A percentile compares a stretch with the other conserved stretches of the same genome.
Conservation (phyloP, 2,888 invertebrate species). For the Villa cingulata region DNA sequence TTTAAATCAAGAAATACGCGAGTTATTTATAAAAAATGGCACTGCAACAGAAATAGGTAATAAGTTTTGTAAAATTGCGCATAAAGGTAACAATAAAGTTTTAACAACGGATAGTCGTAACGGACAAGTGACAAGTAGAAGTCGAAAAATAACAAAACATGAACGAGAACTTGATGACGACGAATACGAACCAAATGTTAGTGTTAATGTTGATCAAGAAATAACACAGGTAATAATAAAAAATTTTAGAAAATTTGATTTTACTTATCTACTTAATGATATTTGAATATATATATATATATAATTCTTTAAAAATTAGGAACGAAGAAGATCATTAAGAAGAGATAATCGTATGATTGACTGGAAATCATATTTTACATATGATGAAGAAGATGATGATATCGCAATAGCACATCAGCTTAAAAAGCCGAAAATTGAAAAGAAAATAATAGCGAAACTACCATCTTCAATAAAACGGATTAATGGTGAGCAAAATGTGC, state of each 20-base stretch:
- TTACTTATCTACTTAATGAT: no score
- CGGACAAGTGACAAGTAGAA: conserved; percentile 2
- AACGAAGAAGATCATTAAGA: conserved; percentile 1
- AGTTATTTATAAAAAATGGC: background rate
- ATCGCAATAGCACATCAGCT: background rate
- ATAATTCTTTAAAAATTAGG: background rate
- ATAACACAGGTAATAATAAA: no score
- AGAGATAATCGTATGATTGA: conserved; percentile 1
- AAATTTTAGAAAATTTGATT: no score
- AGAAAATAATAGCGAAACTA: background rate
- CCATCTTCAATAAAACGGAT: background rate
- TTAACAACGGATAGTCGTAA: background rate
- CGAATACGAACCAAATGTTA: conserved; percentile 2
- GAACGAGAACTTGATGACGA: conserved; percentile 4
- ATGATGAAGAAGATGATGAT: conserved; percentile 5
- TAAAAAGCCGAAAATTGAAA: background rate
- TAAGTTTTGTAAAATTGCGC: background rate
- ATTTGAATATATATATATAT: no score
- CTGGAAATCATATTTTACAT: conserved; percentile 3
- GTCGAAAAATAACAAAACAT: background rate
- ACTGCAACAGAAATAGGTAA: background rate
- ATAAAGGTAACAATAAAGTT: background rate
- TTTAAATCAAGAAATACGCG: background rate
- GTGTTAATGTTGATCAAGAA: background rate
- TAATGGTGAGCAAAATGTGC: background rate